A percentile compares a stretch with the other conserved stretches of the same genome.
phyloP scores from a whole-genome alignment of 2,113 vertebrate genomes.

The Gallinago jamesoni region DNA sequence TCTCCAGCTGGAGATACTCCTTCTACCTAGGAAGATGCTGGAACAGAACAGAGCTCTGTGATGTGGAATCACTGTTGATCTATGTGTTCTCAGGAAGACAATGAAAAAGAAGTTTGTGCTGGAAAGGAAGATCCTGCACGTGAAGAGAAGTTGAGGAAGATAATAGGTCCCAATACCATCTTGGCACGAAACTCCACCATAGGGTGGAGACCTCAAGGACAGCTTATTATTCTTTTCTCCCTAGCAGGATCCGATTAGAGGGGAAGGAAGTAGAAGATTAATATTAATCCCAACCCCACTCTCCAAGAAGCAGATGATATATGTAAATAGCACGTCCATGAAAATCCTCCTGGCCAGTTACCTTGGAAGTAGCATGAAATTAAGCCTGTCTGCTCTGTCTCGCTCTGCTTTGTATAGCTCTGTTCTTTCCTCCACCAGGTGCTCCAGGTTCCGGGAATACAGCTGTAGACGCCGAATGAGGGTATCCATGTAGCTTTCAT shows the following conservation, averaged over 20 bases:
- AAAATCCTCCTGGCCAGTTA: slow-evolving; percentile 43
- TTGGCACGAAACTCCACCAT: not conserved
- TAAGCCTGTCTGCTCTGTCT: slow-evolving; percentile 93
- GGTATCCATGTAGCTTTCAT: slow-evolving; percentile 96
- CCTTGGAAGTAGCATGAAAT: slow-evolving; percentile 95
- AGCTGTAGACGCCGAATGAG: slow-evolving; percentile 94
- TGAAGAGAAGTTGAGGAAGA: not conserved
- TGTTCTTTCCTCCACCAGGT: slow-evolving; percentile 93
- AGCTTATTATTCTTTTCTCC: not conserved
- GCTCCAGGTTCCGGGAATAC: slow-evolving; percentile 94
- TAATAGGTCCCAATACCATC: not conserved
- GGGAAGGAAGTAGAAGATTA: not conserved
- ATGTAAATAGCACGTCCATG: not conserved
- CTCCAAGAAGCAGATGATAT: not conserved
- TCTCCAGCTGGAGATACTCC: not conserved
- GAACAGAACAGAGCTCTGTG: not conserved
- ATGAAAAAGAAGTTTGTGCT: not conserved
- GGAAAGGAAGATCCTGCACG: not conserved
- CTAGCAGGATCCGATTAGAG: not conserved
- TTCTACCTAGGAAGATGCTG: not conserved
- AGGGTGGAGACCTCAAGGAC: not conserved
- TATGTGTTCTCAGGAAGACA: not conserved
- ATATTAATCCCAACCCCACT: not conserved
- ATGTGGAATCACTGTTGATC: not conserved
- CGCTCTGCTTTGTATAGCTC: slow-evolving; percentile 93